Conservation (phyloP, 2,113 vertebrate species). For the Odontophorus gujanensis region DNA sequence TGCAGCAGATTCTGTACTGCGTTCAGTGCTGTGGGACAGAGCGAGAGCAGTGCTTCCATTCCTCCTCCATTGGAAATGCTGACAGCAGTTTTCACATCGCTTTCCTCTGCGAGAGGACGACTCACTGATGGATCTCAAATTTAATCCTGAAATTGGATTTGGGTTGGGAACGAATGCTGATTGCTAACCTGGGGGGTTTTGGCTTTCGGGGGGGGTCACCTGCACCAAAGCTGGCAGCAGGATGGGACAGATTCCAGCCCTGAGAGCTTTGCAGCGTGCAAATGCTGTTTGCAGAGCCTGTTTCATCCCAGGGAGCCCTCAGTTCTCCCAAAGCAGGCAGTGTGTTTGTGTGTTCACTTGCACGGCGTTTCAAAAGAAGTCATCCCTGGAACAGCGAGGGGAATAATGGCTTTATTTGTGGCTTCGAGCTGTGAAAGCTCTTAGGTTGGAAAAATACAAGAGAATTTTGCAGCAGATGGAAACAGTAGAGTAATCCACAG, state of each 20-base stretch:
- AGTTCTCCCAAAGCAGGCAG: neutral
- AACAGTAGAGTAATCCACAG: neutral
- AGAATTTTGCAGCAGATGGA: neutral
- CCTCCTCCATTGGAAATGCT: neutral
- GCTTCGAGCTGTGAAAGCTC: neutral
- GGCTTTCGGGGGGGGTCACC: neutral
- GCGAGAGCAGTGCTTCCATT: neutral
- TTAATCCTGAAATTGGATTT: neutral
- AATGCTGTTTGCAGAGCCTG: neutral
- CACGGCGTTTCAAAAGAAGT: neutral
- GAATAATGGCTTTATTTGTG: fast-evolving
- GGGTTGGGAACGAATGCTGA: neutral
- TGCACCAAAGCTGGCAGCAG: no score
- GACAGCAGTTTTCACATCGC: neutral
- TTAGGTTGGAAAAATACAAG: neutral
- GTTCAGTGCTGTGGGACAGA: no score
- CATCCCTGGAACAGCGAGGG: neutral
- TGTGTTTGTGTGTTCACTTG: neutral
- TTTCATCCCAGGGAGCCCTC: neutral
- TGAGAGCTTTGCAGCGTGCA: fast-evolving
- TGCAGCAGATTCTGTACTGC: no score
- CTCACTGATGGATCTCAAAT: neutral
- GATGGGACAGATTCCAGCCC: neutral
- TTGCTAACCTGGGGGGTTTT: neutral
- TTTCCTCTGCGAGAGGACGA: neutral